Evolutionary conservation across 2,113 vertebrate genomes (phyloP).

Genomic region (Leucoraja erinaceus): DNA sequence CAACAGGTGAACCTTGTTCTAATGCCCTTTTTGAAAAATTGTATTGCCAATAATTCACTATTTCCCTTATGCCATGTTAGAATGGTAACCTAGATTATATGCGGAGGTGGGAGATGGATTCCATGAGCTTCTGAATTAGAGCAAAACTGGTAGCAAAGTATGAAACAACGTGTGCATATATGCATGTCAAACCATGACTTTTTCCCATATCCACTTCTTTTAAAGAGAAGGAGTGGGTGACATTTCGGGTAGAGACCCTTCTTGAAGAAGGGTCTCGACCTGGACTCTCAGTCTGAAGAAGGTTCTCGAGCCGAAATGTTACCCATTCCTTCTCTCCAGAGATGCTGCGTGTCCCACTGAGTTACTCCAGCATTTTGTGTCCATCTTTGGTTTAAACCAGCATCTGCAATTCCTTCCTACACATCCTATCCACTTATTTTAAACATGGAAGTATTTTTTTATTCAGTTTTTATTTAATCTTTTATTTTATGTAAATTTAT

Average conservation of each 20-base stretch:
- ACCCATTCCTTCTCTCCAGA: no score
- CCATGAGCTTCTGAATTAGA: neutral
- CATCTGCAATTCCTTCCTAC: no score
- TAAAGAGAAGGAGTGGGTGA: no score
- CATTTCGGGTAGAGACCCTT: no score
- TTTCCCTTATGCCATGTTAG: neutral
- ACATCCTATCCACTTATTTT: no score
- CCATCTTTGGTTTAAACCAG: no score
- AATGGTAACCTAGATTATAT: neutral
- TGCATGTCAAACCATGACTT: neutral
- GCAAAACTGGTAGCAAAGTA: neutral
- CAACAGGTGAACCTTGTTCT: neutral
- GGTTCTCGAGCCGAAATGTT: no score
- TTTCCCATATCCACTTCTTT: neutral
- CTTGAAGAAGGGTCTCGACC: no score
- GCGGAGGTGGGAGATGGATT: neutral
- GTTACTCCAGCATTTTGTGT: no score
- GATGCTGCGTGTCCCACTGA: no score
- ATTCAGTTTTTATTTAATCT: neutral
- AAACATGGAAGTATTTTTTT: neutral
- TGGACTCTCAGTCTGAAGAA: no score
- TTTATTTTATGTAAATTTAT: neutral
- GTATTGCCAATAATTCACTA: neutral
- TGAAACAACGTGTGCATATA: neutral
- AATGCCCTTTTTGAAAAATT: neutral